A percentile compares a stretch with the other conserved stretches of the same genome.
Evolutionary conservation across 2,113 vertebrate species (phyloP).

Genomic region (Romanogobio albipinnatus): DNA sequence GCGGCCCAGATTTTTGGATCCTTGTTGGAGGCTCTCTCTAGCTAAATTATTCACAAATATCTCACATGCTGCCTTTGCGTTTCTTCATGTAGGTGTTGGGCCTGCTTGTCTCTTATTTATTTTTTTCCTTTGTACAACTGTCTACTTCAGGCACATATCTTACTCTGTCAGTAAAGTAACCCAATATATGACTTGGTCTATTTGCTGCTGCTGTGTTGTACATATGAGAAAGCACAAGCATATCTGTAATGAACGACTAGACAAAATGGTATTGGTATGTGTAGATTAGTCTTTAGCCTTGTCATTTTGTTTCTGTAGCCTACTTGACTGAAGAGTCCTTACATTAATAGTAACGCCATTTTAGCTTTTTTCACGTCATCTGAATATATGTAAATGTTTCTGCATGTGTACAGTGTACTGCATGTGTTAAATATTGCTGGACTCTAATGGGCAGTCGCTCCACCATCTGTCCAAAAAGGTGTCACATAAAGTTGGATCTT

Average conservation of each 20-base stretch:
- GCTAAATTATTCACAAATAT: constrained; percentile 36
- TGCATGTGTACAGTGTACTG: constrained; percentile 38
- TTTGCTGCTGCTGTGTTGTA: constrained; percentile 45
- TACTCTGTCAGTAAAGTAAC: constrained; percentile 68
- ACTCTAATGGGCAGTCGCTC: constrained; percentile 27
- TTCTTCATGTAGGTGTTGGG: not conserved
- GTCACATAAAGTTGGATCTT: constrained; percentile 75
- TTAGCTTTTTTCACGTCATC: not conserved
- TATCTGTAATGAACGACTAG: not conserved
- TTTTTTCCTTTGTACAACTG: not conserved
- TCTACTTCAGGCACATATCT: constrained; percentile 44
- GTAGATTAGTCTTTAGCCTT: too few species aligned
- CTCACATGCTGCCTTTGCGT: not conserved
- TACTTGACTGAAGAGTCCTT: not conserved
- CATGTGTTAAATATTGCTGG: constrained; percentile 48
- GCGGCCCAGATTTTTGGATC: not conserved
- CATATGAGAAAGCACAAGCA: constrained; percentile 19
- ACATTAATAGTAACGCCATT: not conserved
- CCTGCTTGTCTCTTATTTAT: constrained; percentile 23
- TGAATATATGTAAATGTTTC: constrained; percentile 34
- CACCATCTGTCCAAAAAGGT: constrained; percentile 66
- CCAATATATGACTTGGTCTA: constrained; percentile 56
- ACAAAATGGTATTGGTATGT: not conserved
- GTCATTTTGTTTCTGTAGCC: not conserved
- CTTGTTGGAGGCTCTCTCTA: constrained; percentile 29